Base-by-base conservation (phyloP, 2,113 vertebrate genomes). In the Eupsittula cactorum region DNA sequence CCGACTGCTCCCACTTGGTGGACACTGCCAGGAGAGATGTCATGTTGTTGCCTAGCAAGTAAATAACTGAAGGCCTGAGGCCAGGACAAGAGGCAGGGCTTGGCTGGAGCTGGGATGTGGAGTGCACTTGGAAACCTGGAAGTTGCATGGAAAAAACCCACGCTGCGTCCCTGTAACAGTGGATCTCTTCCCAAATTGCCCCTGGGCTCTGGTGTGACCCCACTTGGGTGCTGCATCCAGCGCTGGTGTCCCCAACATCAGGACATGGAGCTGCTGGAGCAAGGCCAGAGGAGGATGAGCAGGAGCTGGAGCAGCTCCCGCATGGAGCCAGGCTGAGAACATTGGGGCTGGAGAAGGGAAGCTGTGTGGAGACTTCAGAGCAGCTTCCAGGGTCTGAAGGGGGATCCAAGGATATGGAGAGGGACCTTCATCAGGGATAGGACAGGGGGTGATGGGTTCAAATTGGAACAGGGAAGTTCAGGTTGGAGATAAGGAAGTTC, bases 31-130 rank as follows among this genome's bases (percentile, higher is more conserved):
- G 82, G 82, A 79, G 64, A 87, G 90, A 82, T 35, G 90, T 70
- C 82, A n/a, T 16, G 39, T n/a, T 47, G 93, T 92, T 90, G 93
- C 93, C 73, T 90, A 69, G 93, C 82, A 33, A 86, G 17, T 82
- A 78, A 94, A 94, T 75, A 79, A 83, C 59, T 29, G 78, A 63
- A 44, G 28, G 5, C 62, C 37, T 4, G 37, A 49, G 86, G 31
- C 90, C 73, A 29, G 59, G 68, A 70, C 80, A 31, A 88, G 55
- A 20, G 88, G 63, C 73, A 82, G 78, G 88, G 82, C 78, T 77
- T 47, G 8, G 76, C 75, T 6, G 62, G 76, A 75, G 81, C 78
- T 39, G 78, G 78, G 47, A 64, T 47, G 6, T 13, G 65, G 65
- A 82, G 42, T 9, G 29, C 59, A 16, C 31, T 68, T 25, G 82